phyloP scores from a whole-genome alignment of 2,888 invertebrate species.

The Magallana nippona region DNA sequence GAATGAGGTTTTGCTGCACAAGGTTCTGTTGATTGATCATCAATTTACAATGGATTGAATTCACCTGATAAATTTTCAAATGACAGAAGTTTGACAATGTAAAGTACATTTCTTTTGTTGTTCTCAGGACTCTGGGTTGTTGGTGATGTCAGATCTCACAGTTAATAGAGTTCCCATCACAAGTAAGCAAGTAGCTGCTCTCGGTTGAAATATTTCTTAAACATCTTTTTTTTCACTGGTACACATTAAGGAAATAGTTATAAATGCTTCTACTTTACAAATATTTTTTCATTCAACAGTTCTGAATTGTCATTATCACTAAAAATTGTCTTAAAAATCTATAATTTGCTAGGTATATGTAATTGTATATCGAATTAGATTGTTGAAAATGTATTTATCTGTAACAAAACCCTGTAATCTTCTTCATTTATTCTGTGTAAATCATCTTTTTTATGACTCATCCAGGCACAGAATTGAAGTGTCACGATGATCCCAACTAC shows the following conservation, averaged over 20 bases:
- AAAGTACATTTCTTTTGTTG: neutral
- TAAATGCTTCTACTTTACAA: neutral
- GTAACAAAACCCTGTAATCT: neutral
- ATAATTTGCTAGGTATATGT: no score
- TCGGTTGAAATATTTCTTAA: neutral
- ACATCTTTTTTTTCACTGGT: neutral
- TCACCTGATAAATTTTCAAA: no score
- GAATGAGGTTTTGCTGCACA: no score
- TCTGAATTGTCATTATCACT: no score
- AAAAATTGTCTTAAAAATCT: no score
- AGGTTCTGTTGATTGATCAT: no score
- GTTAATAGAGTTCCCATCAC: constrained; percentile 68
- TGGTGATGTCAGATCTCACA: constrained; percentile 94
- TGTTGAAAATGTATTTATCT: no score
- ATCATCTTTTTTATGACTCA: no score
- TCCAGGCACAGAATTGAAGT: neutral
- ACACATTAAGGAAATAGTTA: neutral
- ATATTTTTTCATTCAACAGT: no score
- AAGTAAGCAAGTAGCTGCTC: constrained; percentile 1
- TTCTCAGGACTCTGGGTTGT: constrained; percentile 86
- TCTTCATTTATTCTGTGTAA: neutral
- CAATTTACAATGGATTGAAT: no score
- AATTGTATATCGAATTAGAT: no score
- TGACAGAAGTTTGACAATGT: no score
- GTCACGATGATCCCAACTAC: constrained; percentile 82